phyloP scores from a whole-genome alignment of 2,797 vertebrate species.

The Simalia tracyae region DNA sequence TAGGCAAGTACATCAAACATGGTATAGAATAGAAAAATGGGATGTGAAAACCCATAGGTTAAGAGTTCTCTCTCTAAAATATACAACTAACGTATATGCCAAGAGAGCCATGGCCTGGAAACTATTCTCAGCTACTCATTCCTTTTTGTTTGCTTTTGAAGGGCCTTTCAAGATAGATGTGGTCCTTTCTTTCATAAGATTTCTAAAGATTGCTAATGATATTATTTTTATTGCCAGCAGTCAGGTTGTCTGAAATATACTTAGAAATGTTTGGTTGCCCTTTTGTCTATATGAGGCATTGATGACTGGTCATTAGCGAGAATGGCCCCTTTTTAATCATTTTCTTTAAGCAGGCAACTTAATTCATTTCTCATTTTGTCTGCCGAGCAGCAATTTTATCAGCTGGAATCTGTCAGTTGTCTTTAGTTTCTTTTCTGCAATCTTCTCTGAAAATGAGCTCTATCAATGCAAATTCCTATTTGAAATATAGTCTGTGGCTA shows the following conservation, averaged over 20 bases:
- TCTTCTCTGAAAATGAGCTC: slow-evolving; percentile 21
- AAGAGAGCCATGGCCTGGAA: not conserved
- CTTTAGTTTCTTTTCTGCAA: slow-evolving; percentile 8
- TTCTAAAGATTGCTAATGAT: not conserved
- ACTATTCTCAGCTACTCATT: not conserved
- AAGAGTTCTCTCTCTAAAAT: not conserved
- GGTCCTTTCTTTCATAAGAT: not conserved
- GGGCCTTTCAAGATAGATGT: not conserved
- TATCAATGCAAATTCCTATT: not conserved
- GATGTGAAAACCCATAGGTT: not conserved
- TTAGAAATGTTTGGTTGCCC: not conserved
- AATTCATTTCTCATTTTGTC: slow-evolving; percentile 27
- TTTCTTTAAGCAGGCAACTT: slow-evolving; percentile 18
- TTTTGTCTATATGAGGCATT: not conserved
- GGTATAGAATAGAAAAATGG: not conserved
- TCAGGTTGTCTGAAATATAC: not conserved
- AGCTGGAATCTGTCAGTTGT: slow-evolving; percentile 14
- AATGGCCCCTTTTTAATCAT: slow-evolving; percentile 1
- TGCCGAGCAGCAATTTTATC: slow-evolving; percentile 7
- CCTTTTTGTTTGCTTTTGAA: not conserved
- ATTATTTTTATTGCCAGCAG: not conserved
- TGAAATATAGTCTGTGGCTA: slow-evolving; percentile 8
- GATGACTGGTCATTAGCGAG: slow-evolving; percentile 5
- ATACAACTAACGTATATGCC: not conserved
- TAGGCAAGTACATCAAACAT: not conserved